A percentile compares a stretch with the other conserved stretches of the same genome.
phyloP scores from a whole-genome alignment of 2,888 invertebrate species.

The Taphrorychus bicolor region DNA sequence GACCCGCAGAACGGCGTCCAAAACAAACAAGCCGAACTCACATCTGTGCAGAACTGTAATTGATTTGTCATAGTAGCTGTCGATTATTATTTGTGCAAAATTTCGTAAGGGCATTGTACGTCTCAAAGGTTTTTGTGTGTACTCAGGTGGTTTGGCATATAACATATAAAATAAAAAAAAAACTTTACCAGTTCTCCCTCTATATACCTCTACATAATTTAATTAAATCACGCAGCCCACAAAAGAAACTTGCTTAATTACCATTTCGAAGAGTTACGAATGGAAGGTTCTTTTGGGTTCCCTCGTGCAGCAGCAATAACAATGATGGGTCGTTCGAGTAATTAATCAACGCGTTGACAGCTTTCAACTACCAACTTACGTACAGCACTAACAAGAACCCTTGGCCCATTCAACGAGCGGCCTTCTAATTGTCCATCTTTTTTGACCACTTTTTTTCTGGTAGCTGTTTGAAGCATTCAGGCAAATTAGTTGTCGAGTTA shows the following conservation, averaged over 20 bases:
- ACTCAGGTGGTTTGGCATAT: slow-evolving; percentile 26
- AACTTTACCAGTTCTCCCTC: no score
- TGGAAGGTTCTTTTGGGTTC: background rate
- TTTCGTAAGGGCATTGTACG: slow-evolving; percentile 25
- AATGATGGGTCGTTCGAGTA: slow-evolving; percentile 28
- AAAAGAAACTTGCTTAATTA: no score
- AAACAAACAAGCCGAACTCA: slow-evolving; percentile 45
- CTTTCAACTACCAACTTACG: slow-evolving; percentile 41
- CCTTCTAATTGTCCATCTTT: slow-evolving; percentile 29
- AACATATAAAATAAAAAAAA: no score
- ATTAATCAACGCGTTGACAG: slow-evolving; percentile 40
- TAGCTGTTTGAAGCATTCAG: slow-evolving; percentile 10
- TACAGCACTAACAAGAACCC: slow-evolving; percentile 34
- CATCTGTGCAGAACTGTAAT: slow-evolving; percentile 47
- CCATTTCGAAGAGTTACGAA: no score
- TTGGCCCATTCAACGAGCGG: slow-evolving; percentile 10
- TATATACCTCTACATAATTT: no score
- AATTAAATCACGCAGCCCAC: no score
- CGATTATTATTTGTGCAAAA: slow-evolving; percentile 39
- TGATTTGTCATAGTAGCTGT: slow-evolving; percentile 50
- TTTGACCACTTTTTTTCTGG: slow-evolving; percentile 19
- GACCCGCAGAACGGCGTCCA: slow-evolving; percentile 14
- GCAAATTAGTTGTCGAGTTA: slow-evolving; percentile 31
- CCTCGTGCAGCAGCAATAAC: background rate
- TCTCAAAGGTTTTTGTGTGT: slow-evolving; percentile 20